Percentiles rank a stretch among this genome's conserved stretches.
These are phyloP conservation scores for Lethenteron camtschaticum DNA, from an alignment of 2,113 vertebrate species.

Conservation along the genomic window DNA sequence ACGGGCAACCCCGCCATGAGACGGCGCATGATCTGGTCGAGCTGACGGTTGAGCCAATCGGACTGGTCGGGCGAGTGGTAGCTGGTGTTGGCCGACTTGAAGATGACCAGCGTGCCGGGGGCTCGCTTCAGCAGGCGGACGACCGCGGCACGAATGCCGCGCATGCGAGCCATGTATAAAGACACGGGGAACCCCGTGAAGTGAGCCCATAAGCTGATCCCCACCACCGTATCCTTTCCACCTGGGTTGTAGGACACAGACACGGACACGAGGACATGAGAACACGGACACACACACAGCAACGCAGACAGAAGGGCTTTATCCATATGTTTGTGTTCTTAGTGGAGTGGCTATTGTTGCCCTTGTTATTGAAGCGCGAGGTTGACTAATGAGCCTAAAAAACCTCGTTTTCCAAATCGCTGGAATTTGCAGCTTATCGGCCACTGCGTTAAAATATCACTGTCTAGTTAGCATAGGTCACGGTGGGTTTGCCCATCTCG, in stretches of 20 bases:
- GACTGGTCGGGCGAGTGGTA: slow-evolving; percentile 31
- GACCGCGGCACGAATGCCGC: slow-evolving; percentile 51
- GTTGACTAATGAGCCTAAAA: too few species aligned
- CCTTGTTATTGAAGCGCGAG: too few species aligned
- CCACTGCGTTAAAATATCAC: too few species aligned
- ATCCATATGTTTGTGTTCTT: too few species aligned
- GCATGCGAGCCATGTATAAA: slow-evolving; percentile 56
- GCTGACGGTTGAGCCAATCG: slow-evolving; percentile 78
- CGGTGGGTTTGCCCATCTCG: too few species aligned
- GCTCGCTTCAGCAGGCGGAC: slow-evolving; percentile 52
- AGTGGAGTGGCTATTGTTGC: too few species aligned
- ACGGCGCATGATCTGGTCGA: slow-evolving; percentile 46
- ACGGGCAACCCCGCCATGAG: slow-evolving; percentile 75
- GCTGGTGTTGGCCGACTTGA: slow-evolving; percentile 61
- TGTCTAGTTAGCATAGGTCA: too few species aligned
- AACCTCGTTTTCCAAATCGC: too few species aligned
- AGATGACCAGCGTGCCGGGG: slow-evolving; percentile 43
- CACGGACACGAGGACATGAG: too few species aligned
- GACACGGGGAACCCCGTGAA: slow-evolving; percentile 80
- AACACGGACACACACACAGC: too few species aligned
- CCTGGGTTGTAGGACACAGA: slow-evolving; percentile 27
- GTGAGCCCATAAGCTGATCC: slow-evolving; percentile 74
- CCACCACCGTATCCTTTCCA: slow-evolving; percentile 49
- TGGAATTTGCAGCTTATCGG: too few species aligned
- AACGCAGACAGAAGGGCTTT: too few species aligned